Evolutionary conservation across 1,140 invertebrate genomes (phyloP).

Genomic region (Achatina immaculata): DNA sequence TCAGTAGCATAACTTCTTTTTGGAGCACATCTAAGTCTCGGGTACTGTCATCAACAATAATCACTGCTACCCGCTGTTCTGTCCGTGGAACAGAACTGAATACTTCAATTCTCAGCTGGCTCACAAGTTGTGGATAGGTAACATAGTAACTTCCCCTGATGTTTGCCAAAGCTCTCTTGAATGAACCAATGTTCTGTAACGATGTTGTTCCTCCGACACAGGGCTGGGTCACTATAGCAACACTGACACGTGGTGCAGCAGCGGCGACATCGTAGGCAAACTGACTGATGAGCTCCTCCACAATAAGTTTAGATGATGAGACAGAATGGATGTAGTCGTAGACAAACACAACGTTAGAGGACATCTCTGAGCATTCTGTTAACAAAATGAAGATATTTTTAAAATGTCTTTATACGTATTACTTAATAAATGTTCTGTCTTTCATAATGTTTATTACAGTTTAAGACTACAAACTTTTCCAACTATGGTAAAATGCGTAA

Average conservation of each 20-base stretch:
- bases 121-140: background rate
- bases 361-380: conserved; percentile 14
- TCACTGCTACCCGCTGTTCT: background rate
- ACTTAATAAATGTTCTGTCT: background rate
- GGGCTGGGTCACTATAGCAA: conserved; percentile 28
- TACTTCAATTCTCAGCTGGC: background rate
- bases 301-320: background rate
- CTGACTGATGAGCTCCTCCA: background rate
- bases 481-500: background rate
- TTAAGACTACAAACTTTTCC: too few relatives aligned
- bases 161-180: background rate
- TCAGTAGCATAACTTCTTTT: conserved; percentile 4
- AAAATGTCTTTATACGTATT: background rate
- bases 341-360: conserved; percentile 23
- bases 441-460: background rate
- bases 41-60: conserved; percentile 14
- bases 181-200: background rate
- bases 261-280: background rate
- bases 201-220: conserved; percentile 8
- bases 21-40: background rate
- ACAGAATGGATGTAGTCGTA: conserved; percentile 27
- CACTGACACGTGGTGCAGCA: background rate
- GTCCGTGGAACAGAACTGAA: background rate
- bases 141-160: background rate
- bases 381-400: background rate